Percentiles rank a stretch among this genome's conserved stretches.
Evolutionary conservation across 2,888 invertebrate genomes (phyloP).

Genomic region (Troides helena): DNA sequence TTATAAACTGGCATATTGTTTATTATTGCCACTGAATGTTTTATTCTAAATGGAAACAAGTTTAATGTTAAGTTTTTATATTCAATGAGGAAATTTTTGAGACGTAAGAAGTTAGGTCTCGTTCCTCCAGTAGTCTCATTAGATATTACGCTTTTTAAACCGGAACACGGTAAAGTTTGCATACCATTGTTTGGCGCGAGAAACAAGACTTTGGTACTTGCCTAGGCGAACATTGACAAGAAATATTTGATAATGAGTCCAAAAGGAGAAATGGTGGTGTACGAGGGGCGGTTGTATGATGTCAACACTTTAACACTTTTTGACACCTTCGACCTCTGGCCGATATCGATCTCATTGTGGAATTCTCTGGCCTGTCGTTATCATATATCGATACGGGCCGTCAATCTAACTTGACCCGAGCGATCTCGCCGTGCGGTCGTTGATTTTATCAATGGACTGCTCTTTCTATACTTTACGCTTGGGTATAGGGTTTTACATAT

Average conservation of each 20-base stretch:
- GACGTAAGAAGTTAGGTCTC: too few species aligned
- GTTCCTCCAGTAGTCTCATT: too few species aligned
- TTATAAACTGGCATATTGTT: too few species aligned
- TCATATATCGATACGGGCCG: slow-evolving; percentile 11
- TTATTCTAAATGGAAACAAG: too few species aligned
- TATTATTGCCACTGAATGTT: too few species aligned
- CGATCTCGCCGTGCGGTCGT: slow-evolving; percentile 5
- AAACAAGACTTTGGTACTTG: too few species aligned
- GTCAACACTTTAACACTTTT: slow-evolving; percentile 17
- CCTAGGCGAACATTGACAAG: not conserved
- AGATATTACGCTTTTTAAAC: too few species aligned
- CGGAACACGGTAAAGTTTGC: too few species aligned
- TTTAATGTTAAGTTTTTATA: too few species aligned
- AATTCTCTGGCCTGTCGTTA: slow-evolving; percentile 5
- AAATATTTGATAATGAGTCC: slow-evolving; percentile 9
- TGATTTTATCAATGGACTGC: slow-evolving; percentile 14
- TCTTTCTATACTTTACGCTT: not conserved
- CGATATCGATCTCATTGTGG: slow-evolving; percentile 19
- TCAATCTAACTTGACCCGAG: slow-evolving; percentile 19
- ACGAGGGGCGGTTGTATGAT: not conserved
- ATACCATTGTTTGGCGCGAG: too few species aligned
- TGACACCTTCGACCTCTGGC: slow-evolving; percentile 19
- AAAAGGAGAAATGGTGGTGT: not conserved
- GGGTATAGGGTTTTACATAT: not conserved
- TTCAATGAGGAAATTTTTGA: too few species aligned